Conservation (phyloP, 2,113 vertebrate species). For the Guaruba guarouba region DNA sequence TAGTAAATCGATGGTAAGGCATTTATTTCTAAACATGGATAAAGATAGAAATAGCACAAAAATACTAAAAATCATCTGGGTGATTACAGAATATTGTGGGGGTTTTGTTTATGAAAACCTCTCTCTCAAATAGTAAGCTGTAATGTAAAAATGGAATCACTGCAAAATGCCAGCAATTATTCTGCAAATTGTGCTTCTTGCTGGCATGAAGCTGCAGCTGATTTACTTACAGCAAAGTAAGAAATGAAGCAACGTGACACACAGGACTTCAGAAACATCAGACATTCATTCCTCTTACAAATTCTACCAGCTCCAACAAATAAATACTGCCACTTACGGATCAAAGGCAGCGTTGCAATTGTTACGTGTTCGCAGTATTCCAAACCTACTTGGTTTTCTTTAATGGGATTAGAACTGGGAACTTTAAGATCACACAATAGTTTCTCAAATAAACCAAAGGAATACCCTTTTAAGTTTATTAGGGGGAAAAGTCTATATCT, state of each 20-base stretch:
- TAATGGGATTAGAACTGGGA: not conserved
- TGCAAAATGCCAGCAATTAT: conserved; percentile 55
- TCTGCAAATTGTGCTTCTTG: conserved; percentile 11
- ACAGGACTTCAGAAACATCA: conserved; percentile 30
- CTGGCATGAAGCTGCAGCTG: conserved; percentile 22
- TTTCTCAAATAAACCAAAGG: conserved; percentile 19
- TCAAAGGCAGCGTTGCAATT: conserved; percentile 37
- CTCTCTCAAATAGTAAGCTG: conserved; percentile 2
- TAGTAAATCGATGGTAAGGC: not conserved
- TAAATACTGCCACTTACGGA: conserved; percentile 68
- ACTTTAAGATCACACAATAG: not conserved
- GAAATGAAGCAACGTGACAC: conserved; percentile 51
- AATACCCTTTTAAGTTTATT: not conserved
- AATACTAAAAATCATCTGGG: not conserved
- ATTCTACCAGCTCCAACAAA: conserved; percentile 46
- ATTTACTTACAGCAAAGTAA: conserved; percentile 50
- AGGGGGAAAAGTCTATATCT: not conserved
- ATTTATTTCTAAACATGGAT: not conserved
- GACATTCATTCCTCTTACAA: not conserved
- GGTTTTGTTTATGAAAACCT: conserved; percentile 21
- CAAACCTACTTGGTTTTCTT: conserved; percentile 41
- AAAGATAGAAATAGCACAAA: not conserved
- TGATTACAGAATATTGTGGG: not conserved
- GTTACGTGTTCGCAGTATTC: not conserved
- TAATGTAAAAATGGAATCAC: conserved; percentile 16